A percentile compares a stretch with the other conserved stretches of the same genome.
These are phyloP conservation scores for Branchellion lobata DNA, from an alignment of 2,888 invertebrate species.

Conservation along the genomic window DNA sequence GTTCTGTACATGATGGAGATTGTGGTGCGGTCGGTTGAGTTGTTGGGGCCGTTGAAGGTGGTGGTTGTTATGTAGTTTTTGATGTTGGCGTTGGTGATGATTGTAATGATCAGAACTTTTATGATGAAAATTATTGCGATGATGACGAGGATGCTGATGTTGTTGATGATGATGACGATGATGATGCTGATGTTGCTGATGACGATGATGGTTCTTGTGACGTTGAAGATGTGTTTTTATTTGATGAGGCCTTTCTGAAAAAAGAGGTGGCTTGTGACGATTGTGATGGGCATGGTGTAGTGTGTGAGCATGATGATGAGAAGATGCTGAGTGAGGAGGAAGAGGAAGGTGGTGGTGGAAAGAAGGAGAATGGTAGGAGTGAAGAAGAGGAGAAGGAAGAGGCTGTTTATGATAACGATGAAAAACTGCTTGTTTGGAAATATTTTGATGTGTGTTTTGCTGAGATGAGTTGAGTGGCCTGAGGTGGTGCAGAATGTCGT, in stretches of 20 bases:
- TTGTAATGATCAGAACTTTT: background rate
- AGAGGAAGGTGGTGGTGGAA: no score
- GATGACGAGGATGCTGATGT: background rate
- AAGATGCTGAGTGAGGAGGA: no score
- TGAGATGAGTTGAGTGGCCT: background rate
- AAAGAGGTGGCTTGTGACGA: no score
- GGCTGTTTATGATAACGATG: no score
- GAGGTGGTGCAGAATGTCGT: background rate
- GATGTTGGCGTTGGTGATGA: background rate
- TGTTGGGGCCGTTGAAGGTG: no score
- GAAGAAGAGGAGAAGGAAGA: no score
- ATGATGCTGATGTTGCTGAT: background rate
- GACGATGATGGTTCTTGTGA: background rate
- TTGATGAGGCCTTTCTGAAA: no score
- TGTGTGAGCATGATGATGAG: background rate
- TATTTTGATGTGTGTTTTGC: background rate
- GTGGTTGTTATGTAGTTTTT: background rate
- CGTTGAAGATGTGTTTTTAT: no score
- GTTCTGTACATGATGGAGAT: no score
- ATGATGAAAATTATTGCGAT: background rate
- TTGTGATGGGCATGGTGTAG: background rate
- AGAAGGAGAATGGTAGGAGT: no score
- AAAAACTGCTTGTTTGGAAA: no score
- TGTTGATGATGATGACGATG: conserved; percentile 12
- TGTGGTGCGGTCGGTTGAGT: no score